phyloP scores from a whole-genome alignment of 2,113 vertebrate genomes.

The Riparia riparia region DNA sequence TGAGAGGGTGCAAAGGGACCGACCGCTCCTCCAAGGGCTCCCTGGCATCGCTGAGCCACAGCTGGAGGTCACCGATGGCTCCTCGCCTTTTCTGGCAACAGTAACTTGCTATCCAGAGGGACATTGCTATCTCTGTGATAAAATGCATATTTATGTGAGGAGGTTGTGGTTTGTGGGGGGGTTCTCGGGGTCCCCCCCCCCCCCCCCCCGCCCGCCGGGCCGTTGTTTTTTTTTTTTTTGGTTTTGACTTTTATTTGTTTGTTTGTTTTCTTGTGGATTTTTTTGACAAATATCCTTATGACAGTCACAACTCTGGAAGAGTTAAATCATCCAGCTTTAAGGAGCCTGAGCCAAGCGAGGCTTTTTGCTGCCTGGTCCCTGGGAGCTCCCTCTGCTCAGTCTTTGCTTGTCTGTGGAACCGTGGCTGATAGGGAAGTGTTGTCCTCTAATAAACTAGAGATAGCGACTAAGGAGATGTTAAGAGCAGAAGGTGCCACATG shows the following conservation, averaged over 20 bases:
- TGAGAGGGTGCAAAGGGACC: background rate
- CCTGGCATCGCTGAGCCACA: rapidly evolving
- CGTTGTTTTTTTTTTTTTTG: too few relatives aligned
- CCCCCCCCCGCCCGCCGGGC: too few relatives aligned
- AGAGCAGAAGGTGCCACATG: background rate
- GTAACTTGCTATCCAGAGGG: background rate
- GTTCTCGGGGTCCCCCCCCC: too few relatives aligned
- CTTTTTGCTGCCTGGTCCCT: background rate
- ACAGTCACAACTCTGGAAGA: background rate
- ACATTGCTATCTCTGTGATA: background rate
- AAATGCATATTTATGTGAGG: background rate
- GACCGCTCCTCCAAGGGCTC: rapidly evolving
- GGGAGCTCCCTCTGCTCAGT: background rate
- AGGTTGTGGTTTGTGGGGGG: too few relatives aligned
- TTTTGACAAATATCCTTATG: background rate
- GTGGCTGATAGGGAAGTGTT: background rate
- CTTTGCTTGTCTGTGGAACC: background rate
- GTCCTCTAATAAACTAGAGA: background rate
- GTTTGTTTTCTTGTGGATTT: too few relatives aligned
- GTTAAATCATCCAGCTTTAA: background rate
- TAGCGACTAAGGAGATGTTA: background rate
- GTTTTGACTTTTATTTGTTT: background rate
- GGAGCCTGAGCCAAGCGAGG: background rate
- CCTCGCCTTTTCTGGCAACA: background rate
- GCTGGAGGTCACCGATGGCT: rapidly evolving